phyloP scores from a whole-genome alignment of 2,888 invertebrate species.

The Keiferia lycopersicella region DNA sequence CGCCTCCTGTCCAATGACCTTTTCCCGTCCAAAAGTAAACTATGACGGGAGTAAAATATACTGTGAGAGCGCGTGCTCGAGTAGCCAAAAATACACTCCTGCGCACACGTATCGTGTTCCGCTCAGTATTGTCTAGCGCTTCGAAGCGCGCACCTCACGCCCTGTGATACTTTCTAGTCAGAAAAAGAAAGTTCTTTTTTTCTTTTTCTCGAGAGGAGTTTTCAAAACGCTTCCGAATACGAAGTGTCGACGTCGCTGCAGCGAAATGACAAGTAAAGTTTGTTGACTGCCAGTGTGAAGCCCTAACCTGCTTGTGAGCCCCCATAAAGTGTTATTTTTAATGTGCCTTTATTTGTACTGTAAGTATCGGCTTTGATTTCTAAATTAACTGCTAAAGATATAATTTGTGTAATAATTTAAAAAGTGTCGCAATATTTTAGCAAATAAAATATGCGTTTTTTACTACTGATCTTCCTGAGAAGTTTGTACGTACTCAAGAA shows the following conservation, averaged over 20 bases:
- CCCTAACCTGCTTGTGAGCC: constrained; percentile 57
- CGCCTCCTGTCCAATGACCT: constrained; percentile 74
- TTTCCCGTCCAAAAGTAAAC: constrained; percentile 72
- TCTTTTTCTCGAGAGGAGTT: constrained; percentile 12
- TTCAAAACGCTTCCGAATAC: constrained; percentile 33
- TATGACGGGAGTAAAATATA: constrained; percentile 68
- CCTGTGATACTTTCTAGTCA: constrained; percentile 75
- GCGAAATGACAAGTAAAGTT: constrained; percentile 49
- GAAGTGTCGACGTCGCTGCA: constrained; percentile 34
- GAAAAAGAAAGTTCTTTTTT: constrained; percentile 36
- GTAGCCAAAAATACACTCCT: constrained; percentile 67
- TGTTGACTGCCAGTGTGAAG: constrained; percentile 39
- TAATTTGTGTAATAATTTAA: constrained; percentile 22
- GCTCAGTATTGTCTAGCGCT: constrained; percentile 62
- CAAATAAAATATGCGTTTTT: constrained; percentile 17
- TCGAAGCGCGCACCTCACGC: constrained; percentile 45
- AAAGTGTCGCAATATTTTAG: constrained; percentile 23
- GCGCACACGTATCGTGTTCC: constrained; percentile 71
- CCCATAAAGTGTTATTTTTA: constrained; percentile 51
- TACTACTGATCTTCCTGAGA: no score
- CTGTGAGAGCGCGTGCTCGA: constrained; percentile 54
- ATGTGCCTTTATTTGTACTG: constrained; percentile 64
- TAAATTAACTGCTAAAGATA: constrained; percentile 24
- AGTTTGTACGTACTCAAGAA: no score
- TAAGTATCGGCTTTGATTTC: constrained; percentile 65